Evolutionary conservation across 2,113 vertebrate genomes (phyloP).

Genomic region (Seriola aureovittata): DNA sequence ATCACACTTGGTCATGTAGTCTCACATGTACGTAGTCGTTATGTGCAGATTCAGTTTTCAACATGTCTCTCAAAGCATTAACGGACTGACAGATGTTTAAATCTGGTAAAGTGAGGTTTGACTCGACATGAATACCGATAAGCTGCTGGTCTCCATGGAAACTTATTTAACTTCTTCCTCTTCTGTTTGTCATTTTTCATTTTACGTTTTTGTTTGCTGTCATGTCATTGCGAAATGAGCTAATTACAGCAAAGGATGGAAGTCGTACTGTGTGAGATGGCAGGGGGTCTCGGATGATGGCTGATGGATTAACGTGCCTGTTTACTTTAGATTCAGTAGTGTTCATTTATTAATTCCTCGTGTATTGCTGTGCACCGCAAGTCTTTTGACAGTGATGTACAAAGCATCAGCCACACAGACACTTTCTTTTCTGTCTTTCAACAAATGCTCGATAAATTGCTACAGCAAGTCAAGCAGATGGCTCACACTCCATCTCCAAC

Average conservation of each 20-base stretch:
- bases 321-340: conserved; percentile 76
- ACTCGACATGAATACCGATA: conserved; percentile 24
- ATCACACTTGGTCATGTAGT: no score
- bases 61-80: conserved; percentile 7
- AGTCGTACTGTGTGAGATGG: conserved; percentile 65
- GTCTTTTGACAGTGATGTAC: conserved; percentile 61
- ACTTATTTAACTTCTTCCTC: conserved; percentile 42
- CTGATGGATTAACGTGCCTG: conserved; percentile 79
- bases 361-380: conserved; percentile 54
- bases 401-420: conserved; percentile 26
- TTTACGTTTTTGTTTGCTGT: conserved; percentile 73
- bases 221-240: conserved; percentile 78
- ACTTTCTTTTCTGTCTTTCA: conserved; percentile 15
- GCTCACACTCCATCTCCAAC: conserved; percentile 31
- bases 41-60: conserved; percentile 24
- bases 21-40: neutral
- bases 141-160: conserved; percentile 55
- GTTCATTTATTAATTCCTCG: conserved; percentile 78
- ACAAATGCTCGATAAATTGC: conserved; percentile 23
- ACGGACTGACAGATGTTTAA: conserved; percentile 23
- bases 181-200: conserved; percentile 62
- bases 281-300: conserved; percentile 75
- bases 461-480: conserved; percentile 46
- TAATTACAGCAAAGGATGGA: conserved; percentile 78
- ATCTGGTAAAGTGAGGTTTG: conserved; percentile 25